Evolutionary conservation across 2,888 invertebrate species (phyloP), one percentile per base, ranked within the genome.

Genomic region (Erebia ligea): DNA sequence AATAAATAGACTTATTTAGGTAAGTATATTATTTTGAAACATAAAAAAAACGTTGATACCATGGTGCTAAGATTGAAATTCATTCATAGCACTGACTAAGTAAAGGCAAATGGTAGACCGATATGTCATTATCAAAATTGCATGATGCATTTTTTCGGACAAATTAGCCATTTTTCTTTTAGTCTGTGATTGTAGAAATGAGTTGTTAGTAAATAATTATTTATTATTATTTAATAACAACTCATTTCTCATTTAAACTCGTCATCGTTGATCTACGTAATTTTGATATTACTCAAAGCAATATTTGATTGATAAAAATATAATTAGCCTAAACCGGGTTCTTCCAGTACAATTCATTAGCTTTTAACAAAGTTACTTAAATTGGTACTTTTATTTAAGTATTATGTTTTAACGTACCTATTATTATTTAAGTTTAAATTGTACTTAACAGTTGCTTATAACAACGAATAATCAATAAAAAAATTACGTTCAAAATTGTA

Each of bases 371-470:
- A 72, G 9, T 63, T 56, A 57, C 21, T 57, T 57, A 52, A 17
- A 65, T 42, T 34, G 5, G 34, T 34, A 34, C 34, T 34, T 6
- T 34, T 34, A 34, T 34, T 34, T 34, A 34, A 34, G 11, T 59
- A 62, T 61, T 62, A 74, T 64, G 69, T 69, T 59, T 66, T 57
- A 70, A 66, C 69, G 25, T 66, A 70, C 34, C 34, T 45, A 13
- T 45, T 61, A 63, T 65, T 42, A 34, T 73, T 82, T 84, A 81
- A 80, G 79, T 82, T 82, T 79, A 69, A 78, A 75, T 81, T 84
- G 82, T 83, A 82, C 82, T 83, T 83, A 62, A 86, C 83, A 84
- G 83, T 86, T 85, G 88, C 87, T 87, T 89, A 84, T 87, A 72
- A 86, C 87, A 84, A 86, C 83, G 81, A 86, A 81, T 86, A 87